Conservation (phyloP, 35 echinoderm and acorn worm genomes). For the Diadema setosum region DNA sequence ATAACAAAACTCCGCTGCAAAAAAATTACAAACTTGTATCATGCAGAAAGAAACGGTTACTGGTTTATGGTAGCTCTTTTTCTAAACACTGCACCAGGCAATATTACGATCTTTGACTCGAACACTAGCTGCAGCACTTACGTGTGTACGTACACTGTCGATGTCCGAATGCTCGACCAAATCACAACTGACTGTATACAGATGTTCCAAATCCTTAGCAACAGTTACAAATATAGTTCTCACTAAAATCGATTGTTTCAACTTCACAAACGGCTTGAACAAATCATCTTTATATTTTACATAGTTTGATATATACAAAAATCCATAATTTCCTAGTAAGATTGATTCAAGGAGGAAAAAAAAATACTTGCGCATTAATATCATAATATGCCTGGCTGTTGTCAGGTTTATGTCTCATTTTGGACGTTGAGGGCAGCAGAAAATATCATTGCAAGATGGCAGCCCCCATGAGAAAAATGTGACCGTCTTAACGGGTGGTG, state of each 20-base stretch:
- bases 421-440: not conserved
- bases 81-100: no score
- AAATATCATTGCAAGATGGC: not conserved
- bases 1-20: not conserved
- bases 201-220: not conserved
- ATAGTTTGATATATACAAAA: not conserved
- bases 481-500: no score
- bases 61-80: no score
- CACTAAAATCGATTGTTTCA: not conserved
- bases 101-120: no score
- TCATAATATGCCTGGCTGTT: not conserved
- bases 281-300: not conserved
- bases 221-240: not conserved
- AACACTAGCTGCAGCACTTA: no score
- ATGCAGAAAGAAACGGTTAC: no score
- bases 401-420: not conserved
- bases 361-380: not conserved
- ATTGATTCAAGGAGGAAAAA: not conserved
- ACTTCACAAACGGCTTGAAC: not conserved
- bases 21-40: not conserved
- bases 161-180: not conserved
- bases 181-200: conserved; percentile 1
- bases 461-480: not conserved
- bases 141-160: not conserved
- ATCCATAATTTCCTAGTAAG: not conserved